A percentile compares a stretch with the other conserved stretches of the same genome.
These are phyloP conservation scores for Drosophila parabipectinata DNA, from an alignment of 1,140 invertebrate species.

Conservation along the genomic window DNA sequence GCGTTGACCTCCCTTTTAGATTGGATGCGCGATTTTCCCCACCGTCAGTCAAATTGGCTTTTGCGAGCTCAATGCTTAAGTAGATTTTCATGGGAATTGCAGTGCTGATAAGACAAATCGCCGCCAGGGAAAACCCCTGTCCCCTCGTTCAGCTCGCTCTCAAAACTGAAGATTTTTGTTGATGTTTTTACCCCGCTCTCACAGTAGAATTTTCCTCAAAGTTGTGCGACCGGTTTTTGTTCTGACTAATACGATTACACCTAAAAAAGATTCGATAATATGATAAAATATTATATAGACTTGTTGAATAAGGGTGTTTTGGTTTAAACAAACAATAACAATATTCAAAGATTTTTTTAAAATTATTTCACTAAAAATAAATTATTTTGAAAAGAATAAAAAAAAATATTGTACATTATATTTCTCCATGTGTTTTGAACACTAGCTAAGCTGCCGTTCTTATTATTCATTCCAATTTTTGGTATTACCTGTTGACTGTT, in stretches of 20 bases:
- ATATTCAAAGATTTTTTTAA: too few species aligned
- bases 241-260: neutral
- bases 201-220: constrained; percentile 20
- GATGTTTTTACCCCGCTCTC: neutral
- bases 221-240: constrained; percentile 30
- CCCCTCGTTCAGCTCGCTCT: neutral
- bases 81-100: constrained; percentile 33
- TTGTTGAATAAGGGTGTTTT: neutral
- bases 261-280: neutral
- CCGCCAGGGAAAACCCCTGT: constrained; percentile 16
- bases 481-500: constrained; percentile 42
- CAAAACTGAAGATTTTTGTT: neutral
- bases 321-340: too few species aligned
- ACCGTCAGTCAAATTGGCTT: constrained; percentile 3
- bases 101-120: constrained; percentile 37
- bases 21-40: constrained; percentile 36
- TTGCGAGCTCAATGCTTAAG: constrained; percentile 13
- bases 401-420: neutral
- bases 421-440: neutral
- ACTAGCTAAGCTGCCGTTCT: constrained; percentile 14
- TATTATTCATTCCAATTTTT: constrained; percentile 7
- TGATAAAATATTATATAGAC: too few species aligned
- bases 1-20: constrained; percentile 42
- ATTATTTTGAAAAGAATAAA: neutral
- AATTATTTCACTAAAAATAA: neutral